These are phyloP conservation scores for Glyphotaelius pellucidus DNA, from an alignment of 2,888 invertebrate genomes.

Conservation along the genomic window DNA sequence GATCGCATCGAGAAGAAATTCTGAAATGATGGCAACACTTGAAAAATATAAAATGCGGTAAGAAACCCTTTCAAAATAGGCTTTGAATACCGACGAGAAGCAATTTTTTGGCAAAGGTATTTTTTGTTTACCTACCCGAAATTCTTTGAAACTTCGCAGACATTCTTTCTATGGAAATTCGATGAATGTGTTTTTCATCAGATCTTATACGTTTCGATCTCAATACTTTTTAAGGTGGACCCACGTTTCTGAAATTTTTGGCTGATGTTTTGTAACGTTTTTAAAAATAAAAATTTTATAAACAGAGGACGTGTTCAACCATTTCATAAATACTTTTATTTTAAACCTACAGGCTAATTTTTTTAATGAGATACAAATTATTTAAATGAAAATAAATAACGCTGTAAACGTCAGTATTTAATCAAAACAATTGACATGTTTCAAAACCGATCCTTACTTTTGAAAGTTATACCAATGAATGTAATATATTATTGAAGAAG, in stretches of 20 bases:
- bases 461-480: no score
- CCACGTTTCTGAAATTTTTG: background rate
- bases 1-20: conserved; percentile 38
- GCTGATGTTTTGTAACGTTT: background rate
- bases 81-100: conserved; percentile 18
- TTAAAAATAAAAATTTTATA: background rate
- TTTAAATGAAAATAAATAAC: no score
- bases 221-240: conserved; percentile 21
- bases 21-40: conserved; percentile 37
- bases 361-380: no score
- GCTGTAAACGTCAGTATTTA: no score
- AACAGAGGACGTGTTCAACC: background rate
- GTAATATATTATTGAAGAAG: no score
- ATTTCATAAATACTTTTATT: background rate
- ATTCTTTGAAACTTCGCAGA: conserved; percentile 30
- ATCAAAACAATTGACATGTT: no score
- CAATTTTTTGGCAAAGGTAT: conserved; percentile 3
- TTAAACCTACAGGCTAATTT: no score
- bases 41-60: conserved; percentile 42
- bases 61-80: conserved; percentile 37
- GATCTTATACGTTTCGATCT: conserved; percentile 27
- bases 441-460: no score
- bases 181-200: conserved; percentile 22
- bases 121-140: conserved; percentile 29
- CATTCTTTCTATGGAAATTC: conserved; percentile 22